phyloP scores from a whole-genome alignment of 37 sponge, comb jelly and placozoan species.

The Agelas oroides region DNA sequence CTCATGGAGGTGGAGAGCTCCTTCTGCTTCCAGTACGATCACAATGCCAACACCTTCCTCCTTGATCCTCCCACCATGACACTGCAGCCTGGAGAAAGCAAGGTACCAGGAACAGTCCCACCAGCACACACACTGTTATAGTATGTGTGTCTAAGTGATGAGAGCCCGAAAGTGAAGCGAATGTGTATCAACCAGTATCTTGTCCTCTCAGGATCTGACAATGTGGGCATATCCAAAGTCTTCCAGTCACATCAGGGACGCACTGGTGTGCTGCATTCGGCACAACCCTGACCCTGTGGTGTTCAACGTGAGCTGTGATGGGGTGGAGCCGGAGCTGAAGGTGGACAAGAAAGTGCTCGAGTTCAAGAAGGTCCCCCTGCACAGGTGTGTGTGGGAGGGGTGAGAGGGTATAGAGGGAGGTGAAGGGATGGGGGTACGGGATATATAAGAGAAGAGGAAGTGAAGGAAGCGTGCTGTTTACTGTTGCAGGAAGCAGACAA shows the following conservation, averaged over 20 bases:
- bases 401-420: background rate
- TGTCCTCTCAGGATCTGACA: slow-evolving; percentile 55
- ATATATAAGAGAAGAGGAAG: too few species aligned
- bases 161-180: too few species aligned
- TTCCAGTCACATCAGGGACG: slow-evolving; percentile 71
- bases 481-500: slow-evolving; percentile 77
- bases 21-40: slow-evolving; percentile 90
- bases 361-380: slow-evolving; percentile 93
- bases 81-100: slow-evolving; percentile 81
- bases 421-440: too few species aligned
- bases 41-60: slow-evolving; percentile 87
- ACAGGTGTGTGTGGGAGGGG: slow-evolving; percentile 50
- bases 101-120: slow-evolving; percentile 66
- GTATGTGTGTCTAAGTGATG: slow-evolving; percentile 1
- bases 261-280: slow-evolving; percentile 87
- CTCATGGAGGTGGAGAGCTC: slow-evolving; percentile 63
- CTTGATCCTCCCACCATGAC: slow-evolving; percentile 88
- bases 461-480: too few species aligned
- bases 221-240: slow-evolving; percentile 97
- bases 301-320: slow-evolving; percentile 80
- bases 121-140: background rate
- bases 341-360: slow-evolving; percentile 89
- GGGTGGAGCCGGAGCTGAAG: slow-evolving; percentile 92
- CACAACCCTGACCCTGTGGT: slow-evolving; percentile 92
- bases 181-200: too few species aligned